phyloP scores from a whole-genome alignment of 2,113 vertebrate species.

The Conger conger region DNA sequence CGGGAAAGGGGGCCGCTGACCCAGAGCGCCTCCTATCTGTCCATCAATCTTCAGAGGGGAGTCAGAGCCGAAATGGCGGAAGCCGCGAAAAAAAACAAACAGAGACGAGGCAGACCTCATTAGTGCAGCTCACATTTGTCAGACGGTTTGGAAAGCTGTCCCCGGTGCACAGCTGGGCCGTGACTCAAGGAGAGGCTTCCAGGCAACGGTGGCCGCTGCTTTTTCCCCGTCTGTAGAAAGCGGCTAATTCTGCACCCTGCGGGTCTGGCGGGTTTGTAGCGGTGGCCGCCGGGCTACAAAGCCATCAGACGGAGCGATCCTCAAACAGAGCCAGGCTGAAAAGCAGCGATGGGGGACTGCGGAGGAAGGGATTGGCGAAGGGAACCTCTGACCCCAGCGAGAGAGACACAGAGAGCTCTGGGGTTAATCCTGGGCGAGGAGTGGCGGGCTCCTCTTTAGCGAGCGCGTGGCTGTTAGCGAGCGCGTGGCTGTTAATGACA shows the following conservation, averaged over 20 bases:
- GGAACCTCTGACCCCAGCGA: not conserved
- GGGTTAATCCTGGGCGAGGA: not conserved
- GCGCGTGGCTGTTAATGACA: not conserved
- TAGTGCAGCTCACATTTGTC: not conserved
- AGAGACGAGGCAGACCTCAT: not conserved
- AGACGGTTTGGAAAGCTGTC: not conserved
- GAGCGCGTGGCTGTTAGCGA: not conserved
- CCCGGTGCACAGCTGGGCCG: not conserved
- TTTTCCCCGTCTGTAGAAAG: not conserved
- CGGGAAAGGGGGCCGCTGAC: no score
- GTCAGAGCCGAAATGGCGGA: constrained; percentile 16
- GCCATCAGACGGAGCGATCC: not conserved
- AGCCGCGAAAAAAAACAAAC: not conserved
- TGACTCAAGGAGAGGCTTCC: not conserved
- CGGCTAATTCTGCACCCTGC: not conserved
- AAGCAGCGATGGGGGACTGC: not conserved
- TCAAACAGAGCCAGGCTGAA: not conserved
- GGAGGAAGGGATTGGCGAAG: not conserved
- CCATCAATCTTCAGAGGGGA: constrained; percentile 21
- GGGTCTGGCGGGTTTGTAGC: not conserved
- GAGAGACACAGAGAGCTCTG: not conserved
- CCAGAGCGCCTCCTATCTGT: not conserved
- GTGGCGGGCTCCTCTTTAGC: not conserved
- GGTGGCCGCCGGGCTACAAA: not conserved
- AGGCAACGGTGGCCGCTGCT: not conserved